A percentile compares a stretch with the other conserved stretches of the same genome.
phyloP scores from a whole-genome alignment of 2,113 vertebrate species.

The Erinaceus europaeus region DNA sequence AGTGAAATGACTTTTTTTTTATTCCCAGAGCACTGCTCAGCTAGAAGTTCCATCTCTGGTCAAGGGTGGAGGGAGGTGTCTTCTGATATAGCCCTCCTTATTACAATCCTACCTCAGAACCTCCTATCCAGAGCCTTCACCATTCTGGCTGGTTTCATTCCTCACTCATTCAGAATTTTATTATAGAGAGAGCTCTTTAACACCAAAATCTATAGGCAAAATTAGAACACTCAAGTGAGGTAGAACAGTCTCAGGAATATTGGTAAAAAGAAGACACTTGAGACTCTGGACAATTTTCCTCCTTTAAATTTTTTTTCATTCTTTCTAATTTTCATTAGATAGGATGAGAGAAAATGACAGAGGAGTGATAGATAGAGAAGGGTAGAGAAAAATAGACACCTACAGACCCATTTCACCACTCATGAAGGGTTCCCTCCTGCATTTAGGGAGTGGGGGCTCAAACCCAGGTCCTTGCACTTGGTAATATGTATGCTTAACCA shows the following conservation, averaged over 20 bases:
- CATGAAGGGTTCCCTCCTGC: no score
- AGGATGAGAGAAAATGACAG: no score
- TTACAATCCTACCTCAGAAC: not conserved
- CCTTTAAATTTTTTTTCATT: not conserved
- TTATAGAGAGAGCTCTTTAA: not conserved
- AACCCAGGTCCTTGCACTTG: no score
- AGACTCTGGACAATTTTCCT: not conserved
- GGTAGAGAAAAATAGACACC: no score
- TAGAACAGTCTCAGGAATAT: not conserved
- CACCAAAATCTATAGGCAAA: not conserved
- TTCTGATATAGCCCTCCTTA: not conserved
- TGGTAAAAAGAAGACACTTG: constrained; percentile 12
- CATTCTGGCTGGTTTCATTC: not conserved
- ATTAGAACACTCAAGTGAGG: not conserved
- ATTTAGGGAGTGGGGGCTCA: no score
- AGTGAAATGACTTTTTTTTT: no score
- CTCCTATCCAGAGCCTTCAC: not conserved
- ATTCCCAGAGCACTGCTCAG: no score
- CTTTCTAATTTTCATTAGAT: not conserved
- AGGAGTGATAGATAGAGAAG: no score
- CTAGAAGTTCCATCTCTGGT: constrained; percentile 21
- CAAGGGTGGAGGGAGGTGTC: not conserved
- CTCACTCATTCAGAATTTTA: not conserved
- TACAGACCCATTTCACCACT: no score
- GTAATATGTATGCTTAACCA: no score